These are phyloP conservation scores for Caranx ignobilis DNA, from an alignment of 2,113 vertebrate species.

Conservation along the genomic window DNA sequence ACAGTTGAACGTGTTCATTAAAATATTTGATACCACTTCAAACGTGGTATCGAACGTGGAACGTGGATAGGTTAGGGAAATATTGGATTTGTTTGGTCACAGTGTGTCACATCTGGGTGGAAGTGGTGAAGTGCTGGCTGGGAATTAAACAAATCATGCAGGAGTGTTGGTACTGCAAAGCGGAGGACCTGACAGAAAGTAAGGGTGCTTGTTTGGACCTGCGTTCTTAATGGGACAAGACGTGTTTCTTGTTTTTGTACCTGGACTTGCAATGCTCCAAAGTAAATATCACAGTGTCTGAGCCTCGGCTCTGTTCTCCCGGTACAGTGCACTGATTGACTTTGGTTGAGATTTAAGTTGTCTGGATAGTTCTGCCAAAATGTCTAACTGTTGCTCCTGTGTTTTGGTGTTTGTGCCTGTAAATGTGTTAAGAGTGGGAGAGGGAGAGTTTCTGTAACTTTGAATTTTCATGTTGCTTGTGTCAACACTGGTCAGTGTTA, in stretches of 20 bases:
- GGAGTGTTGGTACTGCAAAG: background rate
- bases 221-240: background rate
- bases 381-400: background rate
- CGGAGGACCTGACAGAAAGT: background rate
- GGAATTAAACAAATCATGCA: background rate
- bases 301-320: slow-evolving; percentile 8
- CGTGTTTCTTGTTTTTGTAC: slow-evolving; percentile 2
- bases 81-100: background rate
- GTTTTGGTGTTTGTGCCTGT: slow-evolving; percentile 16
- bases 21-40: background rate
- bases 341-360: slow-evolving; percentile 42
- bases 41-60: too few species aligned
- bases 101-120: background rate
- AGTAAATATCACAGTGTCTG: slow-evolving; percentile 29
- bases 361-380: slow-evolving; percentile 16
- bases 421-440: background rate
- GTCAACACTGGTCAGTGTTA: background rate
- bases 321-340: slow-evolving; percentile 38
- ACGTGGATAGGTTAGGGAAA: background rate
- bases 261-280: background rate
- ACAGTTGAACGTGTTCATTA: background rate
- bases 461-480: background rate
- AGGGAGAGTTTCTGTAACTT: background rate
- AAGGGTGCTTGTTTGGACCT: background rate
- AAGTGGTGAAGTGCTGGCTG: too few species aligned